Evolutionary conservation across 2,113 vertebrate species (phyloP).

Genomic region (Toxotes jaculatrix): DNA sequence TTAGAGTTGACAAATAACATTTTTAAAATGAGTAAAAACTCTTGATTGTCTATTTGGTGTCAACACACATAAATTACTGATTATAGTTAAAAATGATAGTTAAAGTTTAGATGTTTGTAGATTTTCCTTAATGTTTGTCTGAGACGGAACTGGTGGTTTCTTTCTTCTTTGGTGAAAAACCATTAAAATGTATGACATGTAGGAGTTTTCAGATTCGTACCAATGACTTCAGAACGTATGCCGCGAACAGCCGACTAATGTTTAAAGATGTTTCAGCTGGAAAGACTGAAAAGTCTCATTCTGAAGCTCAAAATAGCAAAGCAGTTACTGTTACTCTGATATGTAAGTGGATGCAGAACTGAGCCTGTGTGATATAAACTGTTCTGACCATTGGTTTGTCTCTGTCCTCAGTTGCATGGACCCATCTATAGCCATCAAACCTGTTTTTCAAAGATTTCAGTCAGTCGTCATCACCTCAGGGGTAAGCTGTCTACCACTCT

Average conservation of each 20-base stretch:
- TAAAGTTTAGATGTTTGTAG: no score
- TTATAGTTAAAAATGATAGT: no score
- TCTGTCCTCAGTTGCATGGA: constrained; percentile 89
- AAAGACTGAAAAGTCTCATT: no score
- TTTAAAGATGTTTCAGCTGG: no score
- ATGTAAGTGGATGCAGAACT: background rate
- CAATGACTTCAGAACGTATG: background rate
- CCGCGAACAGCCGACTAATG: no score
- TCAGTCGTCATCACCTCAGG: constrained; percentile 94
- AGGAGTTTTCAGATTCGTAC: background rate
- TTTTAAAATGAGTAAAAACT: background rate
- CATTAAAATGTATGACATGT: no score
- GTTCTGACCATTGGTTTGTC: background rate
- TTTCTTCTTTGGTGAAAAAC: no score
- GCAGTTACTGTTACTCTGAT: background rate
- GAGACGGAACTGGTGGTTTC: no score
- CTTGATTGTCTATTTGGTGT: background rate
- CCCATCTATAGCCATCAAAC: constrained; percentile 94
- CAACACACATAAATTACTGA: no score
- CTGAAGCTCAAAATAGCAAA: background rate
- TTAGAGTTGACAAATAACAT: fast-evolving
- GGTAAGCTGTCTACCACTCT: constrained; percentile 75
- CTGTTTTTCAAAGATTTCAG: constrained; percentile 93
- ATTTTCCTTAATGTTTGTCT: background rate
- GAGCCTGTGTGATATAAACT: background rate